These are phyloP conservation scores for Deladenus siricidicola DNA, from an alignment of 2,888 invertebrate genomes.

Conservation along the genomic window DNA sequence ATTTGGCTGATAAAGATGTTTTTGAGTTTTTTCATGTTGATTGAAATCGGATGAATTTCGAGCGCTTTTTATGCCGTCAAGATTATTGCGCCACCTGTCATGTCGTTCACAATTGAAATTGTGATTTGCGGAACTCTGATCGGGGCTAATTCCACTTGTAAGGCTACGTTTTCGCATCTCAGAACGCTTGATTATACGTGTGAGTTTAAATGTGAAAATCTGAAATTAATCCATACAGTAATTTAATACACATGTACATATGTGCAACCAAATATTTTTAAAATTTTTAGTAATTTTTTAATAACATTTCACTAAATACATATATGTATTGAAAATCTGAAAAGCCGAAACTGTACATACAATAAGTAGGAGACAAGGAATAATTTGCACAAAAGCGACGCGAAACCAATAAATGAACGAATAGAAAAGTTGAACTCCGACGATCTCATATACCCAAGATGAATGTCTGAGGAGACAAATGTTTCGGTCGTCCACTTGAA, in stretches of 20 bases:
- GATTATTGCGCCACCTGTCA: no score
- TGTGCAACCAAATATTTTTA: no score
- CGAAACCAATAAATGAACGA: constrained; percentile 58
- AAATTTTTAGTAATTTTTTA: no score
- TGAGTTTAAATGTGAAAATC: constrained; percentile 75
- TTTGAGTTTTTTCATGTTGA: no score
- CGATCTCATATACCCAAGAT: constrained; percentile 62
- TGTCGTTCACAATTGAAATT: no score
- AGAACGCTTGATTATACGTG: constrained; percentile 73
- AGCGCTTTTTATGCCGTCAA: no score
- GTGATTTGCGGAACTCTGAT: background rate
- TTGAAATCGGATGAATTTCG: no score
- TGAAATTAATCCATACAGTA: constrained; percentile 9
- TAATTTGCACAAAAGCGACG: constrained; percentile 76
- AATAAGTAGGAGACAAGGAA: constrained; percentile 78
- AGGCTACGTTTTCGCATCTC: constrained; percentile 60
- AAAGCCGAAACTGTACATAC: constrained; percentile 47
- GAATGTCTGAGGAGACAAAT: constrained; percentile 57
- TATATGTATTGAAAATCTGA: no score
- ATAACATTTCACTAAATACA: no score
- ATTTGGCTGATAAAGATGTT: no score
- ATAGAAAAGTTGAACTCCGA: constrained; percentile 30
- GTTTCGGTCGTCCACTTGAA: constrained; percentile 11
- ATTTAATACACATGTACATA: background rate
- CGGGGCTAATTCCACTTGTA: background rate